Evolutionary conservation across 2,113 vertebrate genomes (phyloP).

Genomic region (Ammospiza caudacuta): DNA sequence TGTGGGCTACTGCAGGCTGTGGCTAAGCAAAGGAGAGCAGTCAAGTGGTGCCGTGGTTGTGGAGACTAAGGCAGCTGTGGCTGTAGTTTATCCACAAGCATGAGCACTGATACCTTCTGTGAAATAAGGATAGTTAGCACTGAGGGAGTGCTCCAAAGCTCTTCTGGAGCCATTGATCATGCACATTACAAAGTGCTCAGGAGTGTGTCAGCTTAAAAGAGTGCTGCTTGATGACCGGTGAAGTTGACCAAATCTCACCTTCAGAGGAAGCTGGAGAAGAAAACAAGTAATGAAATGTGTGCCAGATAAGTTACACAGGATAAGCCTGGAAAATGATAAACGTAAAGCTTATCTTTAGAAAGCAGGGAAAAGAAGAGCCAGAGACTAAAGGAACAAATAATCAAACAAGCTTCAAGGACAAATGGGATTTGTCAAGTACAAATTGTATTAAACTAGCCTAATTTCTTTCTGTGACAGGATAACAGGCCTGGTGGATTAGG

Average conservation of each 20-base stretch:
- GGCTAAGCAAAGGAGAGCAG: neutral
- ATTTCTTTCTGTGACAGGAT: conserved; percentile 38
- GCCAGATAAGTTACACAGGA: neutral
- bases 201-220: neutral
- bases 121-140: neutral
- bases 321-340: conserved; percentile 27
- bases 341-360: conserved; percentile 14
- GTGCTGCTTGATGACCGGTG: neutral
- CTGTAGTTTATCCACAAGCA: neutral
- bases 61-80: neutral
- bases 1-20: neutral
- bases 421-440: conserved; percentile 59
- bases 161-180: neutral
- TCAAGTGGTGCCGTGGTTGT: neutral
- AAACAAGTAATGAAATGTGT: conserved; percentile 16
- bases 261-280: neutral
- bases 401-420: conserved; percentile 44
- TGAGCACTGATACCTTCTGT: neutral
- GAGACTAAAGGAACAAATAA: conserved; percentile 41
- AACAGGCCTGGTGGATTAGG: conserved; percentile 4
- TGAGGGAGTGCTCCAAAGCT: neutral
- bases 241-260: conserved; percentile 27
- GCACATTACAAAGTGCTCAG: neutral
- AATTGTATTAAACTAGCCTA: conserved; percentile 38
- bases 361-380: neutral